A percentile compares a stretch with the other conserved stretches of the same genome.
These are phyloP conservation scores for Eudemis profundana DNA, from an alignment of 2,888 invertebrate species.

Conservation along the genomic window DNA sequence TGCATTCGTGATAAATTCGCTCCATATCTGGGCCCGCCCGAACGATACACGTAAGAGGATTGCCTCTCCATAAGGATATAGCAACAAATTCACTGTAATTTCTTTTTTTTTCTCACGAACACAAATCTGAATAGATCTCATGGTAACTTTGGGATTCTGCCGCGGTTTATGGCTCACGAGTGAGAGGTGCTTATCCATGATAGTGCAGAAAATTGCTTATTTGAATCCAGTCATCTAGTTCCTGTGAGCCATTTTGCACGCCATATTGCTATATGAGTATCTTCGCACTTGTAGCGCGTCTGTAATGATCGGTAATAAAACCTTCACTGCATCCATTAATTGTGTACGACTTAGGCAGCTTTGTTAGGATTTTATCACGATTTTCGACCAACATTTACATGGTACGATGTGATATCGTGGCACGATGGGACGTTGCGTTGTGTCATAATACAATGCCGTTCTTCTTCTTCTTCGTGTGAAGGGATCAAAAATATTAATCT, in stretches of 20 bases:
- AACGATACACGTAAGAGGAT: constrained; percentile 73
- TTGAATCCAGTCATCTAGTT: constrained; percentile 65
- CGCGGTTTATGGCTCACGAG: constrained; percentile 72
- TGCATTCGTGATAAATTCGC: constrained; percentile 8
- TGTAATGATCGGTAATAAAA: constrained; percentile 22
- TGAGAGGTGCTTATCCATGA: constrained; percentile 56
- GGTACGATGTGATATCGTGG: too few species aligned
- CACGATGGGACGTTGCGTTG: too few species aligned
- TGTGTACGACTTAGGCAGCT: not conserved
- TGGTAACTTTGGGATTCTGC: constrained; percentile 57
- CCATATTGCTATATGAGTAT: constrained; percentile 51
- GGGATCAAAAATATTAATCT: too few species aligned
- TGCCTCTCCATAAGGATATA: constrained; percentile 79
- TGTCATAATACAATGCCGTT: too few species aligned
- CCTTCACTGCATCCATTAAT: not conserved
- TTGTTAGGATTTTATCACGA: too few species aligned
- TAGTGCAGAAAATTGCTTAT: constrained; percentile 73
- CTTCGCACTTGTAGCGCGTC: constrained; percentile 26
- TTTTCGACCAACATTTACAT: too few species aligned
- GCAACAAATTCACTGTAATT: constrained; percentile 81
- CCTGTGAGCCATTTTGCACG: constrained; percentile 55
- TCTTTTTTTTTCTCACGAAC: constrained; percentile 80
- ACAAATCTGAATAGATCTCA: constrained; percentile 68
- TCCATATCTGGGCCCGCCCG: constrained; percentile 48
- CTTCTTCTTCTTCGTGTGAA: too few species aligned